Base-by-base conservation (phyloP, 1,140 invertebrate genomes). In the Eriocheir sinensis region DNA sequence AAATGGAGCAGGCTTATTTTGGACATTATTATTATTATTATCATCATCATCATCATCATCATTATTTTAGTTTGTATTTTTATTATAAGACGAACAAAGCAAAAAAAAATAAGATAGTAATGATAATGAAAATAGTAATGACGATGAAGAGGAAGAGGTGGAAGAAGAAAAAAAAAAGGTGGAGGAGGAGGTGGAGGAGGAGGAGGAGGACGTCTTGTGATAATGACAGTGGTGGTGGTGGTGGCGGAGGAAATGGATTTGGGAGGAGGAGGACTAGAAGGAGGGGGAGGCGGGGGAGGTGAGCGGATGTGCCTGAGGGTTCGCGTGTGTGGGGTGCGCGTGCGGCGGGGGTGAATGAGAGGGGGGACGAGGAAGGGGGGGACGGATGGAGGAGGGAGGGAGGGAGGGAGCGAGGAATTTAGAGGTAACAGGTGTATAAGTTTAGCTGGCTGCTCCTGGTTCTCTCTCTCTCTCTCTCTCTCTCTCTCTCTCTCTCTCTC, bases 401-500 rank as follows among this genome's bases (percentile, higher is more conserved):
- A 34, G 9, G 83, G 15, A 12, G 30, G 80, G 15, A n/a, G 30
- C 3, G 30, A n/a, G 4, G 80, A 34, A n/a, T 17, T 12, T 27
- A n/a, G 80, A n/a, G n/a, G 80, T 12, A 6, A 27, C 27, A 27
- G 4, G 80, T n/a, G 34, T 81, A 27, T 15, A n/a, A 72, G 60
- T 15, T 15, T 15, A 15, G 60, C n/a, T n/a, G n/a, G 60, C n/a
- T n/a, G n/a, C 34, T 86, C 36, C 34, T 9, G 30, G 3, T 86
- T 86, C 83, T 48, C 38, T 53, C 48, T 48, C 89, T 34, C 32
- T 48, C 27, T 48, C 44, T 34, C 32, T n/a, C 89, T 48, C 48
- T 32, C 27, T 15, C 27, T 30, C 9, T 30, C 48, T 53, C 89
- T 90, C 89, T 90, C 89, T 90, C 89, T 90, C 40, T 90, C 40